phyloP scores from a whole-genome alignment of 2,113 vertebrate genomes.

The Gopherus evgoodei region DNA sequence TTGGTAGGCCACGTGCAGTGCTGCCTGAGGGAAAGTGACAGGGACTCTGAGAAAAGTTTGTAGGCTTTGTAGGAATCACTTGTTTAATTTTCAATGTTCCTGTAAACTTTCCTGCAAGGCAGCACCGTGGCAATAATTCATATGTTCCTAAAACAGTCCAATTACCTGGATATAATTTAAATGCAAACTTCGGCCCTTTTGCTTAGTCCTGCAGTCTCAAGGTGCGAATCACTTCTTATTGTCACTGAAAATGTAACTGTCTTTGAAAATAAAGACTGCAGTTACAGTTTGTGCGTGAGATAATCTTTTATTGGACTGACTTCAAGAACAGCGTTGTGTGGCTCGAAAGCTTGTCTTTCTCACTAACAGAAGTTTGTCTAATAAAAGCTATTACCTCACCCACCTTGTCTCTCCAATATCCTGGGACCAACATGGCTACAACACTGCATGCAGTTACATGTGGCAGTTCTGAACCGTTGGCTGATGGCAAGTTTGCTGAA shows the following conservation, averaged over 20 bases:
- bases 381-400: not conserved
- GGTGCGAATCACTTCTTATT: not conserved
- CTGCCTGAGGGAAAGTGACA: not conserved
- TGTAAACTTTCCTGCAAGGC: not conserved
- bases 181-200: not conserved
- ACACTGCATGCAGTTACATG: not conserved
- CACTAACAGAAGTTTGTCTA: not conserved
- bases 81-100: not conserved
- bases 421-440: not conserved
- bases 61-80: not conserved
- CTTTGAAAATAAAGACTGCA: slow-evolving; percentile 32
- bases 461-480: slow-evolving; percentile 38
- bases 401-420: not conserved
- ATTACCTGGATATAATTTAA: accelerated
- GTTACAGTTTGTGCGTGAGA: not conserved
- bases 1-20: not conserved
- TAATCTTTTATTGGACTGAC: not conserved
- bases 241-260: accelerated
- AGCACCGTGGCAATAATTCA: not conserved
- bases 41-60: not conserved
- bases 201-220: accelerated
- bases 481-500: slow-evolving; percentile 38
- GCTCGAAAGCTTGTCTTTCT: not conserved
- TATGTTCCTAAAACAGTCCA: too few relatives aligned
- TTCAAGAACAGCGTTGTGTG: not conserved